phyloP scores from a whole-genome alignment of 2,797 vertebrate genomes.

The Myiotriccus ornatus region DNA sequence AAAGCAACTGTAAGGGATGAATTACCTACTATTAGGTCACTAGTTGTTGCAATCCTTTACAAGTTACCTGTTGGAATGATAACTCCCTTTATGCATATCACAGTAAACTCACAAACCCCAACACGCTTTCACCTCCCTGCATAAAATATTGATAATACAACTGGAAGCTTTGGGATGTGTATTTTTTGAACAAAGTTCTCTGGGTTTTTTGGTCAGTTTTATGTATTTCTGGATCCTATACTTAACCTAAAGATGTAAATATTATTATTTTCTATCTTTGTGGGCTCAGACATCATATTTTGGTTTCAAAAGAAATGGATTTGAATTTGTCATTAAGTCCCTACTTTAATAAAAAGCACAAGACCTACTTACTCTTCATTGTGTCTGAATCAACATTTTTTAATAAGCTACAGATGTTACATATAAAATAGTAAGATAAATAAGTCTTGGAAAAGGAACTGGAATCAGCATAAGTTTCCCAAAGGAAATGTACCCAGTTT shows the following conservation, averaged over 20 bases:
- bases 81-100: not conserved
- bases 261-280: not conserved
- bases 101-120: not conserved
- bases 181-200: not conserved
- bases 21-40: not conserved
- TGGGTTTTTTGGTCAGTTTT: not conserved
- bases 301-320: not conserved
- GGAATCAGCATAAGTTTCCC: not conserved
- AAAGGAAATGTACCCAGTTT: not conserved
- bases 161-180: not conserved
- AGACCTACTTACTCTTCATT: not conserved
- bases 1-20: not conserved
- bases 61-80: rapidly evolving
- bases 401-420: not conserved
- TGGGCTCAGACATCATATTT: not conserved
- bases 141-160: not conserved
- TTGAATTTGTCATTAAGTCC: not conserved
- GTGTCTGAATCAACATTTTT: not conserved
- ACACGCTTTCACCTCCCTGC: not conserved
- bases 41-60: not conserved
- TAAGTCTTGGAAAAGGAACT: not conserved
- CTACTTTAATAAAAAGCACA: not conserved
- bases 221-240: not conserved
- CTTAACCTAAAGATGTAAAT: not conserved
- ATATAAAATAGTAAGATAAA: not conserved